Evolutionary conservation across 2,797 vertebrate genomes (phyloP), one percentile per base, ranked within the genome.

Genomic region (Hemibagrus guttatus): DNA sequence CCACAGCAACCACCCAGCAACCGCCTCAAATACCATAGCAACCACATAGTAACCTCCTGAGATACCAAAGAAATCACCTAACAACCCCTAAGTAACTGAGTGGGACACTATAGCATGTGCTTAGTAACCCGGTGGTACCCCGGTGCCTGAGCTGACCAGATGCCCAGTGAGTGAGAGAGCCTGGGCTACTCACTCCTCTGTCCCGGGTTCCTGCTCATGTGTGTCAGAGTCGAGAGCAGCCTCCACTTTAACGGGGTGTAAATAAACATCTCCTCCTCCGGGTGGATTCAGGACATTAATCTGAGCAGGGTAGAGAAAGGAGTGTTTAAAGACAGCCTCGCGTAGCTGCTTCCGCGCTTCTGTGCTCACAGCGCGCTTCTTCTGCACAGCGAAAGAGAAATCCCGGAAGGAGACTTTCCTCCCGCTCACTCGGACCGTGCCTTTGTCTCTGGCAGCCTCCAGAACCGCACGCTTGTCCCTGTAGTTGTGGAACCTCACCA

Each of bases 101-200:
- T 54, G 14, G 16, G 14, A 54, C 3, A 28, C 14, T 6, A 28
- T 19, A 54, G 74, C 23, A 76, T 17, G 2, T 6, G 4, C 14
- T 8, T 28, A n/a, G 69, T 21, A 72, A 39, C 69, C 31, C 21
- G 1, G 12, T 49, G 12, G 71, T 46, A 5, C 12, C 21, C 58
- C 19, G 58, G 58, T n/a, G 8, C 35, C 19, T 23, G 35, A 12
- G 68, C 1, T 26, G 71, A 26, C 16, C 8, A 12, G 39, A 49
- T 49, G 23, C 4, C 26, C 61, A 16, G 71, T 74, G 72, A 7
- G 23, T n/a, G 23, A 19, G 23, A 42, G 59, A 49, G 11, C 59
- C 80, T 81, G 14, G 28, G 59, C 23, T 66, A 81, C 80, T 81
- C 80, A 81, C 61, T 81, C 80, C 61, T 64, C 59, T 52, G 80